Percentiles rank a stretch among this genome's conserved stretches.
Evolutionary conservation across 2,113 vertebrate genomes (phyloP).

Genomic region (Notarius quadriscutis): DNA sequence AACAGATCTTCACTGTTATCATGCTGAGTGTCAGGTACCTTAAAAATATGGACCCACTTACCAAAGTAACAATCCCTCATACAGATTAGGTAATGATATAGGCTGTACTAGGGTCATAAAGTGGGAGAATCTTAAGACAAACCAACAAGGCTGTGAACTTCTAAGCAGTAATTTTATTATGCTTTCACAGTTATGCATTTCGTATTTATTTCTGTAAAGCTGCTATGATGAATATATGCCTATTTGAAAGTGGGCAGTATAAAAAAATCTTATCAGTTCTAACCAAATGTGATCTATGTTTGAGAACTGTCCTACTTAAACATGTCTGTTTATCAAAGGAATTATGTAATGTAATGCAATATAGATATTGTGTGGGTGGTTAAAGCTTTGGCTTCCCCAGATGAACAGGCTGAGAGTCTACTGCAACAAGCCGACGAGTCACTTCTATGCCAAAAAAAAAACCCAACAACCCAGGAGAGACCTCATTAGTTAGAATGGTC

Average conservation of each 20-base stretch:
- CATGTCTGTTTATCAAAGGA: constrained; percentile 31
- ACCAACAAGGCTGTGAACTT: background rate
- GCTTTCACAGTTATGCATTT: background rate
- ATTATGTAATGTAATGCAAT: constrained; percentile 44
- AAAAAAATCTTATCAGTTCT: background rate
- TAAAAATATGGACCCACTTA: background rate
- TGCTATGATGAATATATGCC: background rate
- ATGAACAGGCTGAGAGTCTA: constrained; percentile 16
- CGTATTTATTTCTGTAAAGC: background rate
- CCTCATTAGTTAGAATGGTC: constrained; percentile 47
- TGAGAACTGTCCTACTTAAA: constrained; percentile 44
- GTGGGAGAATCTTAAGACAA: background rate
- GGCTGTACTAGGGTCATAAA: background rate
- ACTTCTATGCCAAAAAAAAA: constrained; percentile 35
- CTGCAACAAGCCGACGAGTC: constrained; percentile 20
- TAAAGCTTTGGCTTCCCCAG: constrained; percentile 34
- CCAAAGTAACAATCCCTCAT: constrained; percentile 5
- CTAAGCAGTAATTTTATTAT: background rate
- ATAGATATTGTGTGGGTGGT: constrained; percentile 30
- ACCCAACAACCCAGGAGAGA: background rate
- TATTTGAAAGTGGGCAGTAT: background rate
- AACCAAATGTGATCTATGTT: constrained; percentile 33
- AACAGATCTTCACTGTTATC: background rate
- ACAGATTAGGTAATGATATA: constrained; percentile 18
- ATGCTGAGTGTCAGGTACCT: constrained; percentile 5